Evolutionary conservation across 2,888 invertebrate species (phyloP).

Genomic region (Rosalia funebris): DNA sequence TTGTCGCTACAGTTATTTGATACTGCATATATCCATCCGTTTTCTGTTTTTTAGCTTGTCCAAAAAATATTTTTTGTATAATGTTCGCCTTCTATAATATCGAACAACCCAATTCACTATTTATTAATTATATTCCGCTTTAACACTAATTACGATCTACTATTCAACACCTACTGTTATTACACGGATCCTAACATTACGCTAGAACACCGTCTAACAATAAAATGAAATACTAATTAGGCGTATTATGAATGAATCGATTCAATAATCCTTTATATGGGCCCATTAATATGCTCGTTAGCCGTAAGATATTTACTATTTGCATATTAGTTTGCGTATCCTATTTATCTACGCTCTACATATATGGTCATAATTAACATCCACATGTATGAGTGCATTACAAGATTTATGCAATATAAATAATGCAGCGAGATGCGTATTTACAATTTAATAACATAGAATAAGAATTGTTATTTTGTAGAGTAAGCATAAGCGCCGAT

Average conservation of each 20-base stretch:
- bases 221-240: constrained; percentile 30
- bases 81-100: too few relatives aligned
- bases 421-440: constrained; percentile 19
- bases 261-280: constrained; percentile 33
- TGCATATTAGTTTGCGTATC: constrained; percentile 19
- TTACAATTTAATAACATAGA: not conserved
- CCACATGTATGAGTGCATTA: constrained; percentile 7
- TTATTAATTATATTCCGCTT: too few relatives aligned
- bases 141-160: too few relatives aligned
- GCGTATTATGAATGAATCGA: constrained; percentile 22
- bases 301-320: constrained; percentile 26
- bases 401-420: constrained; percentile 23
- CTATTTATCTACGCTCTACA: constrained; percentile 25
- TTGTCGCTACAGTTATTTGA: too few relatives aligned
- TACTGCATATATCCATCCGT: too few relatives aligned
- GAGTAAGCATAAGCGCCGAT: not conserved
- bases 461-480: not conserved
- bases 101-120: too few relatives aligned
- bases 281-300: constrained; percentile 33
- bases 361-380: constrained; percentile 30
- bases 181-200: constrained; percentile 18
- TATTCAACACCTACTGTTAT: not conserved
- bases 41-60: too few relatives aligned
- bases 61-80: too few relatives aligned
- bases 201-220: constrained; percentile 20